Evolutionary conservation across 2,797 vertebrate species (phyloP), one percentile per base, ranked within the genome.

Genomic region (Melanotaenia pygmaea): DNA sequence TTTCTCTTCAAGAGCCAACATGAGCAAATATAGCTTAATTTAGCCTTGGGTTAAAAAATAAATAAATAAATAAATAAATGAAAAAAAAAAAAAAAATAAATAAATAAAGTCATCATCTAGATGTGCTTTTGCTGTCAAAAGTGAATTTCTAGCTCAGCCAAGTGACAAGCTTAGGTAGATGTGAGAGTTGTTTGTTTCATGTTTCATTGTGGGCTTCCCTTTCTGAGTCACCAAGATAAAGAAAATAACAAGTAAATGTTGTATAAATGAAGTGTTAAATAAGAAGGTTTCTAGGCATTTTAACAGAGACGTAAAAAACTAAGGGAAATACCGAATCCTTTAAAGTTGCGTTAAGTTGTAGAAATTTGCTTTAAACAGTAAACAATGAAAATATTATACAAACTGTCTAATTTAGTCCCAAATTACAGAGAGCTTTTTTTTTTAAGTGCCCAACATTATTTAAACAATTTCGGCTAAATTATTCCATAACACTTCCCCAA

Each of bases 71-170:
- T n/a, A n/a, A n/a, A n/a, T n/a, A n/a, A n/a, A n/a, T n/a, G n/a
- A n/a, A n/a, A n/a, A n/a, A n/a, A n/a, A n/a, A n/a, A n/a, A n/a
- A n/a, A n/a, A n/a, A 26, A 26, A 26, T 2, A 26, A 26, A 26
- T 26, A 26, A 26, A 56, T 34, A 22, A 81, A 30, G 12, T 18
- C 56, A 61, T 6, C 56, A 43, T 65, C 30, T 43, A 9, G 34
- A 51, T 22, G 18, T 51, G 0, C 11, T 56, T 73, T 53, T 50
- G 0, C 24, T 43, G n/a, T 63, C 30, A 66, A 54, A 61, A 38
- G 0, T 43, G 3, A 54, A 54, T 30, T 47, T 59, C n/a, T 30
- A 9, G 20, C 51, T 26, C 51, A 53, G 51, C 22, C 10, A 26
- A 50, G 47, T 50, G 20, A n/a, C 12, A 13, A 54, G 4, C 13